Evolutionary conservation across 2,113 vertebrate genomes (phyloP), one percentile per base, ranked within the genome.

Genomic region (Carassius carassius): DNA sequence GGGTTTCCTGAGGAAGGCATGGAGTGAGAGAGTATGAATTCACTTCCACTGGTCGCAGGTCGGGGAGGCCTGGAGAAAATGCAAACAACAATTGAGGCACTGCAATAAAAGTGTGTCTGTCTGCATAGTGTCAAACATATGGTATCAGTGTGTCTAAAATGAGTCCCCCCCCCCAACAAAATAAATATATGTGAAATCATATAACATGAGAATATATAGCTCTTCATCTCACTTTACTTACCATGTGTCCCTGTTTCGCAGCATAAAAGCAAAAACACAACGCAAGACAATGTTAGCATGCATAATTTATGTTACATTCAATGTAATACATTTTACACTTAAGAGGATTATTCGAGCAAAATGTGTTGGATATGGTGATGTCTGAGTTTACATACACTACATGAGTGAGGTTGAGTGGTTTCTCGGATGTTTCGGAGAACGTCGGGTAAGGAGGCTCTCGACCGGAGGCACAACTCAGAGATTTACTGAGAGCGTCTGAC

Each of bases 1-100:
- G 97, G 97, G 89, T 97, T 99, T 96, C 97, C 97, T 97, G 97
- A 97, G 91, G 94, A 95, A 91, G 97, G 97, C 92, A 99, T 97
- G 81, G 98, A 97, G 93, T 98, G 97, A 89, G 97, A 99, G 93
- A 99, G 95, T 54, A 96, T 91, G 84, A 95, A 95, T 89, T 99
- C 98, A 0, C 95, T 99, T 95, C 96, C 95, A 94, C 96, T 94
- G 93, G 96, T 98, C 88, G 96, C 94, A 75, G 98, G 97, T 97
- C 98, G 96, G 10, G 97, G 97, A 49, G 98, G 98, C 98, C 98
- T 99, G 91, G 3, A 84, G 86, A 32, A 76, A 81, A 93, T 56
- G 91, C 56, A 88, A 56, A 47, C 23, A 78, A 10, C 5, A 41
- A 37, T 11, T 70, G 8, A 37, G 67, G 9, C 0, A 2, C 21